Evolutionary conservation across 2,113 vertebrate species (phyloP).

Genomic region (Dicrurus megarhynchus): DNA sequence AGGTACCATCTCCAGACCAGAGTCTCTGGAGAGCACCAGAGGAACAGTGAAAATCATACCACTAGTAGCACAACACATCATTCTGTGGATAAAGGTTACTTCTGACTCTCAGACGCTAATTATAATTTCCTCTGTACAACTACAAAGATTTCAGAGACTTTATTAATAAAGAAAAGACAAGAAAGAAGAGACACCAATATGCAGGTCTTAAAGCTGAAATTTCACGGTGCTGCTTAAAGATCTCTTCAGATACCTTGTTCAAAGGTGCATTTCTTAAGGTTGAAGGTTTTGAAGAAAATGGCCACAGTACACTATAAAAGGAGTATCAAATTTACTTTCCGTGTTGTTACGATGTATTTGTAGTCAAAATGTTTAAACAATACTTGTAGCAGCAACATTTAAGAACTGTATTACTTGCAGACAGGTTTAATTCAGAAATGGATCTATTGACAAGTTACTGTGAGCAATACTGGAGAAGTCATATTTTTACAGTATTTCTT

Average conservation of each 20-base stretch:
- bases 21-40: not conserved
- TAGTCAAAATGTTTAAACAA: not conserved
- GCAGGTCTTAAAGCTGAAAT: not conserved
- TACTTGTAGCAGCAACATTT: not conserved
- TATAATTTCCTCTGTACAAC: not conserved
- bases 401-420: not conserved
- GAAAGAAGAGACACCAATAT: not conserved
- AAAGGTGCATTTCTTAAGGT: not conserved
- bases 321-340: not conserved
- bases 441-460: not conserved
- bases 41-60: not conserved
- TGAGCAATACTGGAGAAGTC: not conserved
- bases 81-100: not conserved
- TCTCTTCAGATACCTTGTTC: not conserved
- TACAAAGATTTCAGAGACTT: not conserved
- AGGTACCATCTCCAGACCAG: not conserved
- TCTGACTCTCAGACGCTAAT: not conserved
- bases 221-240: not conserved
- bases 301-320: not conserved
- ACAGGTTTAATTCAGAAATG: not conserved
- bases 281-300: not conserved
- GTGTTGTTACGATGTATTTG: not conserved
- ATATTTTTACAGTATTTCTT: not conserved
- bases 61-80: not conserved
- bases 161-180: not conserved